phyloP scores from a whole-genome alignment of 2,797 vertebrate genomes.

The Silurus aristotelis region DNA sequence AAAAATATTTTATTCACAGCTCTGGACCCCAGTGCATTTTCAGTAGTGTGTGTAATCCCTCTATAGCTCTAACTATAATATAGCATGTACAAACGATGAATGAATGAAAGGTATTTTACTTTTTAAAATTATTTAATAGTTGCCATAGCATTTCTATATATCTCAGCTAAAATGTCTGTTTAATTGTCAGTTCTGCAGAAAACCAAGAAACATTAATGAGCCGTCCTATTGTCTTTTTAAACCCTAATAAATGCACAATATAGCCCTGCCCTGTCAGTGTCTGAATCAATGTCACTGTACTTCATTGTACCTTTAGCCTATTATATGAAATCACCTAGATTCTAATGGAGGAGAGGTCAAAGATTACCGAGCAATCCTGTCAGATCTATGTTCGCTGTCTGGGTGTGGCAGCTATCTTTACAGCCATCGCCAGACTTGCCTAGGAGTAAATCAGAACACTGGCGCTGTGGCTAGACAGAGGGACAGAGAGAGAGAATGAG shows the following conservation, averaged over 20 bases:
- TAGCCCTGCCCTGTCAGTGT: constrained; percentile 60
- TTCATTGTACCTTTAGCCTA: constrained; percentile 72
- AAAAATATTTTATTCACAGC: no score
- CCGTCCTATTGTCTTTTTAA: constrained; percentile 29
- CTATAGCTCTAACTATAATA: no score
- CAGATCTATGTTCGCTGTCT: constrained; percentile 68
- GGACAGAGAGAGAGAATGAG: constrained; percentile 56
- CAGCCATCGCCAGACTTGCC: constrained; percentile 64
- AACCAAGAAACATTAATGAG: not conserved
- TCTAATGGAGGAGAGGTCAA: constrained; percentile 74
- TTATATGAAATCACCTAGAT: constrained; percentile 74
- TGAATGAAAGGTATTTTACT: no score
- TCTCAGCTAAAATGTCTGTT: not conserved
- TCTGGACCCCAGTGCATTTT: no score
- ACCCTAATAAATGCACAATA: constrained; percentile 49
- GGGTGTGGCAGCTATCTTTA: constrained; percentile 73
- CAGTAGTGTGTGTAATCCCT: no score
- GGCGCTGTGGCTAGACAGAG: constrained; percentile 66
- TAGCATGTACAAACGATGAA: no score
- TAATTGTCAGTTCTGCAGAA: not conserved
- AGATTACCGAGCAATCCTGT: constrained; percentile 62
- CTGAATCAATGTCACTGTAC: constrained; percentile 69
- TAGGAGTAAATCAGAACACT: constrained; percentile 75
- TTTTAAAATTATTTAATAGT: no score
- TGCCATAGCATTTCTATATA: not conserved